phyloP scores from a whole-genome alignment of 2,888 invertebrate genomes.

The Ditylenchus weischeri region DNA sequence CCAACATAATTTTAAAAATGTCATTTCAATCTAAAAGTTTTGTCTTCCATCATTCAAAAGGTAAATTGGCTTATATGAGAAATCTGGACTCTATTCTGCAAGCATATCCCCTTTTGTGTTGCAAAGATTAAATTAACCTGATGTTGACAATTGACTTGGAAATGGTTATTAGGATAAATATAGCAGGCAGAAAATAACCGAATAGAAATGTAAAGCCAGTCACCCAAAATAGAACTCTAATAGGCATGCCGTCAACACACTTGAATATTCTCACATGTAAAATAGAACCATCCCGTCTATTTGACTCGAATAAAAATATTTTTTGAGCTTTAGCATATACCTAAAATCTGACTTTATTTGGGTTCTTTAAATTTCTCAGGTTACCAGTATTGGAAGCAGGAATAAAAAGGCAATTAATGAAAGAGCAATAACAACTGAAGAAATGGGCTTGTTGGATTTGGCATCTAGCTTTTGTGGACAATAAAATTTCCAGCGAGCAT shows the following conservation, averaged over 20 bases:
- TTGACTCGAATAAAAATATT: slow-evolving; percentile 27
- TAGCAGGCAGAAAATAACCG: not conserved
- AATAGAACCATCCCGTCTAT: slow-evolving; percentile 14
- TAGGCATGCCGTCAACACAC: slow-evolving; percentile 39
- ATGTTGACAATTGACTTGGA: not conserved
- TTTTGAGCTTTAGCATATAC: slow-evolving; percentile 34
- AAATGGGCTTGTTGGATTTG: not conserved
- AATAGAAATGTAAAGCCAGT: slow-evolving; percentile 27
- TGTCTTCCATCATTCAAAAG: too few relatives aligned
- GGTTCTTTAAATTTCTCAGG: not conserved
- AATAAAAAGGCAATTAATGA: not conserved
- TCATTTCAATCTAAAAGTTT: too few relatives aligned
- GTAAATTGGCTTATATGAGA: too few relatives aligned
- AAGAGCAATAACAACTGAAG: not conserved
- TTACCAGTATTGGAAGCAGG: slow-evolving; percentile 2
- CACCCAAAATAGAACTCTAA: slow-evolving; percentile 35
- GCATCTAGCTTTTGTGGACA: slow-evolving; percentile 1
- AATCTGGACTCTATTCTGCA: not conserved
- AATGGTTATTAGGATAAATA: not conserved
- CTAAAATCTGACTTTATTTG: slow-evolving; percentile 17
- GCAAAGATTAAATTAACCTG: too few relatives aligned
- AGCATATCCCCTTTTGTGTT: too few relatives aligned
- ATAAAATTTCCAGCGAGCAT: not conserved
- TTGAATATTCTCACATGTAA: slow-evolving; percentile 32
- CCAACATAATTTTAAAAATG: too few relatives aligned